Evolutionary conservation across 2,797 vertebrate genomes (phyloP).

Genomic region (Lutjanus argentimaculatus): DNA sequence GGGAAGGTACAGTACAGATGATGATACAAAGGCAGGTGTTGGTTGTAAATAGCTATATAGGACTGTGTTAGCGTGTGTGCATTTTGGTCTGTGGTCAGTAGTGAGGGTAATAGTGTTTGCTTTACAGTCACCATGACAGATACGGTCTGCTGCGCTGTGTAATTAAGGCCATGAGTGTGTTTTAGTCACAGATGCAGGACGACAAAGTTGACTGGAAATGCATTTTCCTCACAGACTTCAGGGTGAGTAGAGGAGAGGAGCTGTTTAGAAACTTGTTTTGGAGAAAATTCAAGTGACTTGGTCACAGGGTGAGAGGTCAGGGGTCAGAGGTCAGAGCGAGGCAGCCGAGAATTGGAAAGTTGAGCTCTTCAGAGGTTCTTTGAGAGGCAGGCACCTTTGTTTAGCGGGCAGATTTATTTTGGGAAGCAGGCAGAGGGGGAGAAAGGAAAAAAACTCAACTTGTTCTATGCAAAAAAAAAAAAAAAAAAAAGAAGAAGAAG

Average conservation of each 20-base stretch:
- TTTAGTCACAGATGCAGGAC: not conserved
- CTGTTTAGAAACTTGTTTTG: conserved; percentile 32
- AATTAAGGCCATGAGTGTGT: not conserved
- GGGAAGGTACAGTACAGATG: not conserved
- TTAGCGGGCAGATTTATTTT: conserved; percentile 65
- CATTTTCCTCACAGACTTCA: not conserved
- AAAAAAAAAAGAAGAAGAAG: not conserved
- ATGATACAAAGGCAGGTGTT: conserved; percentile 14
- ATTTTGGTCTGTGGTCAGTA: conserved; percentile 6
- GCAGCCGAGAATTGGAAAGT: conserved; percentile 34
- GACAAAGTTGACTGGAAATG: not conserved
- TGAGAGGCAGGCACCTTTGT: conserved; percentile 61
- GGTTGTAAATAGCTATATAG: not conserved
- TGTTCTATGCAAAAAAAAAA: not conserved
- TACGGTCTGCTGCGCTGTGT: not conserved
- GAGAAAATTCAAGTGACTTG: conserved; percentile 29
- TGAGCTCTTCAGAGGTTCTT: conserved; percentile 33
- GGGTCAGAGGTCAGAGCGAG: conserved; percentile 46
- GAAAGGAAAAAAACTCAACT: not conserved
- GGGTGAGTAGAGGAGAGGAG: not conserved
- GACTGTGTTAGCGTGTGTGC: not conserved
- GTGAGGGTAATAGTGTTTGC: not conserved
- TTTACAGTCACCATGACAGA: conserved; percentile 9
- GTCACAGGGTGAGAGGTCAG: conserved; percentile 39
- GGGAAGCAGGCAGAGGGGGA: conserved; percentile 18